A percentile compares a stretch with the other conserved stretches of the same genome.
Evolutionary conservation across 2,797 vertebrate species (phyloP).

Genomic region (Avahi laniger): DNA sequence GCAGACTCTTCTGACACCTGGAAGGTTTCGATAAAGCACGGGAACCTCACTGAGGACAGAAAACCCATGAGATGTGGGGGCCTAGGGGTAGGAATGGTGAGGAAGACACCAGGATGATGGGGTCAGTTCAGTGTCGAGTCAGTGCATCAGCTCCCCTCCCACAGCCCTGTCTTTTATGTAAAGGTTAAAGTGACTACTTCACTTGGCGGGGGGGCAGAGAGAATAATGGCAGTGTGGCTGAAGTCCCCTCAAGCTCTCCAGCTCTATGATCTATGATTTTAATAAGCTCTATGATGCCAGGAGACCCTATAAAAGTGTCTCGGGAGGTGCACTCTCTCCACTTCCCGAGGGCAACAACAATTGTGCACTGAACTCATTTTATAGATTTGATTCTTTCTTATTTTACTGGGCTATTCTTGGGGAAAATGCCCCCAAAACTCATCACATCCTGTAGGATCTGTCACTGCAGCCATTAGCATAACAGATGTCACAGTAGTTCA

Average conservation of each 20-base stretch:
- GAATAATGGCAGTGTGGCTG: not conserved
- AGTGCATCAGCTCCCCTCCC: not conserved
- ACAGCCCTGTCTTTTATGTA: not conserved
- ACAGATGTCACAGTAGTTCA: not conserved
- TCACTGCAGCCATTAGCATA: not conserved
- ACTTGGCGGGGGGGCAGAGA: not conserved
- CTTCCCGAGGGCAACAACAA: not conserved
- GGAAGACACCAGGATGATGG: not conserved
- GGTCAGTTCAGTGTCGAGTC: not conserved
- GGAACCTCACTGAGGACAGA: not conserved
- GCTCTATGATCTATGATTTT: constrained; percentile 54
- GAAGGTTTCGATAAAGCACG: not conserved
- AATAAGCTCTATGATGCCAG: constrained; percentile 28
- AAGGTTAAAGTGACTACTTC: not conserved
- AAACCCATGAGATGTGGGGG: not conserved
- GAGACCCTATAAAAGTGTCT: not conserved
- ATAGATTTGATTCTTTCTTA: constrained; percentile 8
- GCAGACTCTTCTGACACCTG: not conserved
- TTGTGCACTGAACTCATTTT: constrained; percentile 13
- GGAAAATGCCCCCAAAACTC: not conserved
- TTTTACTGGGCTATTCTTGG: not conserved
- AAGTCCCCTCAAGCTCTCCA: not conserved
- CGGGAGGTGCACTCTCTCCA: not conserved
- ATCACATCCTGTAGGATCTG: not conserved
- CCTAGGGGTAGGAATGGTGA: accelerated